phyloP scores from a whole-genome alignment of 1,140 invertebrate genomes.

The Platyura marginata region DNA sequence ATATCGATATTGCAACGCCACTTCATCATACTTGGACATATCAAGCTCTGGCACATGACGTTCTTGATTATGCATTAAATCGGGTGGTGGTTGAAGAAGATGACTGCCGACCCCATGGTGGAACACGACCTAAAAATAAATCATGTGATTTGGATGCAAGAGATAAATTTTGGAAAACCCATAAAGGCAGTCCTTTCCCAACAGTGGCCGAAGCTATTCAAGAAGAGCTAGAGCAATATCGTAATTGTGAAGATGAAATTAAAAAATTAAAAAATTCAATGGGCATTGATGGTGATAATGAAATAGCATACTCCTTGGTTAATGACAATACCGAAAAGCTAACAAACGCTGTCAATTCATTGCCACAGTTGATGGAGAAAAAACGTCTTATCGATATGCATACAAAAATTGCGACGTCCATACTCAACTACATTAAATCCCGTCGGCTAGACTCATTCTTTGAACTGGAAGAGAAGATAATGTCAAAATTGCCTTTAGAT shows the following conservation, averaged over 20 bases:
- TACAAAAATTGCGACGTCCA: constrained; percentile 89
- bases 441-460: constrained; percentile 90
- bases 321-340: constrained; percentile 88
- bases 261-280: constrained; percentile 86
- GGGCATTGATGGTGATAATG: constrained; percentile 64
- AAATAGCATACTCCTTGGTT: constrained; percentile 59
- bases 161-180: constrained; percentile 82
- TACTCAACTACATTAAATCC: constrained; percentile 81
- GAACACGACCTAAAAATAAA: constrained; percentile 53
- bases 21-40: constrained; percentile 99
- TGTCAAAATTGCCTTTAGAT: constrained; percentile 63
- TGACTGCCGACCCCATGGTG: constrained; percentile 18
- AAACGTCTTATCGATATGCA: constrained; percentile 97
- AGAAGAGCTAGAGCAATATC: constrained; percentile 89
- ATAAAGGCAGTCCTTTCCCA: constrained; percentile 95
- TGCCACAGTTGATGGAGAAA: constrained; percentile 92
- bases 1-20: constrained; percentile 92
- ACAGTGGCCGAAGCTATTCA: constrained; percentile 96
- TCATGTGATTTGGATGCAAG: constrained; percentile 78
- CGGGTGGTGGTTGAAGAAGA: constrained; percentile 63
- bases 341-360: constrained; percentile 83
- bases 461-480: constrained; percentile 94
- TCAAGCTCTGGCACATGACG: constrained; percentile 90
- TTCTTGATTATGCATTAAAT: constrained; percentile 81
- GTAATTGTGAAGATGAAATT: constrained; percentile 87